A percentile compares a stretch with the other conserved stretches of the same genome.
Evolutionary conservation across 2,113 vertebrate genomes (phyloP).

Genomic region (Phainopepla nitens): DNA sequence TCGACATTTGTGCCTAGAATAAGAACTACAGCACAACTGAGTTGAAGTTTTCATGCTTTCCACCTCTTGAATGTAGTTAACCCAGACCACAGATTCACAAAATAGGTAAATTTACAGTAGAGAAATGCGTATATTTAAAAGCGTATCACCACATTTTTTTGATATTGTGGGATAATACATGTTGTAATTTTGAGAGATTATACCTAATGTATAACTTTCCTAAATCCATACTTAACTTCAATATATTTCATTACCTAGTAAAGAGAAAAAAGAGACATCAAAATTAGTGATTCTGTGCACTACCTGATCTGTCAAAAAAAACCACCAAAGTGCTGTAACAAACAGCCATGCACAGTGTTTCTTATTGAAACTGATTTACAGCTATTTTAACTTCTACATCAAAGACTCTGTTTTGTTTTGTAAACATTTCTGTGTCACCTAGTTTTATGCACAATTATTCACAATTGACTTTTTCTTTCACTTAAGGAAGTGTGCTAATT

Average conservation of each 20-base stretch:
- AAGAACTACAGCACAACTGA: neutral
- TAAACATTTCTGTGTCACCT: neutral
- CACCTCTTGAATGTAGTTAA: neutral
- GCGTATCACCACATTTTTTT: neutral
- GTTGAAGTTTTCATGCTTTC: neutral
- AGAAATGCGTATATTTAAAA: neutral
- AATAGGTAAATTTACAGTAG: neutral
- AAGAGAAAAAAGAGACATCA: neutral
- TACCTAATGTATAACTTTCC: neutral
- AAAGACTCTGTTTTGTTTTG: neutral
- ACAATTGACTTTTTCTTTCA: neutral
- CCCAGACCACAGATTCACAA: accelerated
- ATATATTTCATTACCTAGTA: neutral
- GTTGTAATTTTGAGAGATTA: neutral
- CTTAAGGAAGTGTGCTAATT: conserved; percentile 35
- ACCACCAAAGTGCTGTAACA: neutral
- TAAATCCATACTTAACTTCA: neutral
- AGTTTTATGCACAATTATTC: neutral
- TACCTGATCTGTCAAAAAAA: neutral
- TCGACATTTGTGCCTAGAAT: neutral
- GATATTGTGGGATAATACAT: neutral
- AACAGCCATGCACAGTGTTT: neutral
- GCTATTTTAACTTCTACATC: neutral
- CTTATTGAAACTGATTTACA: neutral
- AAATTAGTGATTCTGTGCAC: neutral